Evolutionary conservation across 1,140 invertebrate genomes (phyloP).

Genomic region (Lethrus apterus): DNA sequence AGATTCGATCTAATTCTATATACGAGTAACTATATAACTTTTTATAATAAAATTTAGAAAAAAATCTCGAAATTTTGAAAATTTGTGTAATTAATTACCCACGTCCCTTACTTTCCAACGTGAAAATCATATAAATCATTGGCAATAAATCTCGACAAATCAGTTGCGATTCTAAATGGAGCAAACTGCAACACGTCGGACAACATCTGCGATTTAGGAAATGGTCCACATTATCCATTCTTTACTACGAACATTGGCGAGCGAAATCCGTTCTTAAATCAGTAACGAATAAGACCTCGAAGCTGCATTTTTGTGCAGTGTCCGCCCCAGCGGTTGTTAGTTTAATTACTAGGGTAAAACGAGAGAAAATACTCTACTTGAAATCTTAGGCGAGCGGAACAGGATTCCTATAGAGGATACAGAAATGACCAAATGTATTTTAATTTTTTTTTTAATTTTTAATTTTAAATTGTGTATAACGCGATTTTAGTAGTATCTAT

Average conservation of each 20-base stretch:
- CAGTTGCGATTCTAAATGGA: conserved; percentile 8
- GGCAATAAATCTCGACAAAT: conserved; percentile 16
- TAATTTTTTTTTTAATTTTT: too few relatives aligned
- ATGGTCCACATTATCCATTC: conserved; percentile 27
- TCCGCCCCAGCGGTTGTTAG: conserved; percentile 34
- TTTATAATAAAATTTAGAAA: too few relatives aligned
- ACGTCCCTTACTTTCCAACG: too few relatives aligned
- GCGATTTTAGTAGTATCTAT: too few relatives aligned
- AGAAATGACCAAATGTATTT: too few relatives aligned
- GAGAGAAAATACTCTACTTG: conserved; percentile 19
- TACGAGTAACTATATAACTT: too few relatives aligned
- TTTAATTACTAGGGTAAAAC: conserved; percentile 35
- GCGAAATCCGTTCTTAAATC: conserved; percentile 28
- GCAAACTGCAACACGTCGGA: conserved; percentile 17
- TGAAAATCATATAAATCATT: conserved; percentile 7
- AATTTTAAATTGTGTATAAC: too few relatives aligned
- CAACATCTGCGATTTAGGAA: conserved; percentile 27
- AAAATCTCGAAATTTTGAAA: too few relatives aligned
- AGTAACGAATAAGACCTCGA: conserved; percentile 26
- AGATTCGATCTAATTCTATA: too few relatives aligned
- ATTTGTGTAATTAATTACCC: too few relatives aligned
- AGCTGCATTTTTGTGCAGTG: conserved; percentile 32
- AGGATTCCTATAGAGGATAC: conserved; percentile 4
- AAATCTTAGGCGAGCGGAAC: conserved; percentile 12
- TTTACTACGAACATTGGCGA: conserved; percentile 13